These are phyloP conservation scores for Choreutis nemorana DNA, from an alignment of 2,888 invertebrate species.

Conservation along the genomic window DNA sequence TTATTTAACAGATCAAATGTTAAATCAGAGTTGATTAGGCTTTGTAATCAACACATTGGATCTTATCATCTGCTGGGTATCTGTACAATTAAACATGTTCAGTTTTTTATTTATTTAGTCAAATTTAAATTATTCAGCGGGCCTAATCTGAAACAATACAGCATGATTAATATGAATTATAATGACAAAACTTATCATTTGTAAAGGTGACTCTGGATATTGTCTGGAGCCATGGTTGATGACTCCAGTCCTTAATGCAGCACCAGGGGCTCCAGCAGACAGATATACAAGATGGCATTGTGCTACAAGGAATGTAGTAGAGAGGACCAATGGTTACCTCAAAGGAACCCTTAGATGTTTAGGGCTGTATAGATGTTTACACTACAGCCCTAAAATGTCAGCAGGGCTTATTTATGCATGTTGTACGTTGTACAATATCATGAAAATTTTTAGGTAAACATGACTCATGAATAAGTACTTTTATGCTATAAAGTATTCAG, in stretches of 20 bases:
- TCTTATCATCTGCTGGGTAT: too few relatives aligned
- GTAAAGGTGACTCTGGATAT: slow-evolving; percentile 9
- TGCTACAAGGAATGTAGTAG: slow-evolving; percentile 5
- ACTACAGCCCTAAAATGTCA: slow-evolving; percentile 6
- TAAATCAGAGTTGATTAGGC: too few relatives aligned
- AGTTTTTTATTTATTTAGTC: too few relatives aligned
- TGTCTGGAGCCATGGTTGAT: slow-evolving; percentile 8
- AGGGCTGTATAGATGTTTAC: slow-evolving; percentile 4
- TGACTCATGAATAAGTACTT: too few relatives aligned
- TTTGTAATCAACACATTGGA: too few relatives aligned
- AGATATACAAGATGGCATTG: slow-evolving; percentile 9
- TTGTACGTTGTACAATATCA: slow-evolving; percentile 4
- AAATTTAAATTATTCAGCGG: too few relatives aligned
- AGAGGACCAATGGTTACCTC: slow-evolving; percentile 9
- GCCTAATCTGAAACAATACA: too few relatives aligned
- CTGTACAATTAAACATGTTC: too few relatives aligned
- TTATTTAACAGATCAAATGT: too few relatives aligned
- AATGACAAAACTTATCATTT: too few relatives aligned
- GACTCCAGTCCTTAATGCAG: slow-evolving; percentile 7
- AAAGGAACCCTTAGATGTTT: slow-evolving; percentile 7
- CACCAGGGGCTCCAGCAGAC: slow-evolving; percentile 2
- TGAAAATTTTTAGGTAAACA: slow-evolving; percentile 6
- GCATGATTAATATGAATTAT: too few relatives aligned
- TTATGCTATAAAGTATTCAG: too few relatives aligned
- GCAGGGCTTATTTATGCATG: slow-evolving; percentile 5